Evolutionary conservation across 2,113 vertebrate species (phyloP), one percentile per base, ranked within the genome.

Genomic region (Halichoerus grypus): DNA sequence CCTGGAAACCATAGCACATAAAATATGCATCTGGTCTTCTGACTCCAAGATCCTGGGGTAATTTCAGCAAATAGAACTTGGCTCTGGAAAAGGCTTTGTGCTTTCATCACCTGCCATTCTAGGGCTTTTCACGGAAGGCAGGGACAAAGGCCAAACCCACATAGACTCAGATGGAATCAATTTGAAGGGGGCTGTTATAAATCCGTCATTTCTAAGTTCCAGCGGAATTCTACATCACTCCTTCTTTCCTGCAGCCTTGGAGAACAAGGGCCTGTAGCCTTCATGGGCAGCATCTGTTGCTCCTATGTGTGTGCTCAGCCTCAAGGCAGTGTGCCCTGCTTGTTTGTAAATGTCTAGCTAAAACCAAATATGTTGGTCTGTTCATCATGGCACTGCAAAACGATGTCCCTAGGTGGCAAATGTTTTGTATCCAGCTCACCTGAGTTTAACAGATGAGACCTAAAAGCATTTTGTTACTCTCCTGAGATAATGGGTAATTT

Each of bases 361-460:
- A 91, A 67, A 95, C 63, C 36, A 81, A 65, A 65, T 26, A 19
- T 71, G 71, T 57, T 80, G 31, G 81, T 77, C 36, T 91, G 61
- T 76, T 81, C 21, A 31, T 13, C n/a, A 55, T 76, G 26, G 71
- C 5, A 7, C 63, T 85, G 49, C 76, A 91, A 94, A 97, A 88
- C 0, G 6, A 4, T 46, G n/a, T 95, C 81, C 84, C 51, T 65
- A 33, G 86, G 72, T 93, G 5, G 24, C 77, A 91, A 76, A 88
- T 88, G 88, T 79, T 94, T 94, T 86, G 31, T 80, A 93, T 87
- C 87, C n/a, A 6, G 65, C 82, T 93, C 63, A 59, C 77, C 77
- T 89, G 91, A 71, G 86, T 74, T 80, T 49, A 76, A 88, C 95
- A 97, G 94, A 83, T 95, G 96, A 98, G 65, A 84, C 77, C 39